Percentiles rank a stretch among this genome's conserved stretches.
These are phyloP conservation scores for Drosophila mimica DNA, from an alignment of 2,888 invertebrate species.

Conservation along the genomic window DNA sequence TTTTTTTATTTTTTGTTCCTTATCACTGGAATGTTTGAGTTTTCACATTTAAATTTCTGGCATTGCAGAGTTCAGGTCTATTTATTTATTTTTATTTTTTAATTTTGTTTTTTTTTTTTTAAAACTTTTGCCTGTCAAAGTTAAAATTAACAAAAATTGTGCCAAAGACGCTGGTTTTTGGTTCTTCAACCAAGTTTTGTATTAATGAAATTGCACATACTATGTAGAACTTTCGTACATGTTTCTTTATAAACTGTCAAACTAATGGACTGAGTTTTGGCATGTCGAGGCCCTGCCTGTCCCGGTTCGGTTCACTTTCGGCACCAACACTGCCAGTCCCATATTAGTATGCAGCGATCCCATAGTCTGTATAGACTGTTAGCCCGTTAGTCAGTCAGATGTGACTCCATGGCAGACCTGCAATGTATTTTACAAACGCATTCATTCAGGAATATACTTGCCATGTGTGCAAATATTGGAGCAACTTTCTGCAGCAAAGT, in stretches of 20 bases:
- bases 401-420: conserved; percentile 41
- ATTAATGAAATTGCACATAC: conserved; percentile 81
- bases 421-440: conserved; percentile 37
- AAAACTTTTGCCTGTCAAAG: conserved; percentile 49
- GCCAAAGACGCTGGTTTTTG: conserved; percentile 39
- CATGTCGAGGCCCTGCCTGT: conserved; percentile 61
- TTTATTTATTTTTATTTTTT: conserved; percentile 17
- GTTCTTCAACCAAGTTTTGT: conserved; percentile 72
- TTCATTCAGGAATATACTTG: conserved; percentile 27
- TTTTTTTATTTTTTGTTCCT: conserved; percentile 19
- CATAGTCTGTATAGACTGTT: conserved; percentile 22
- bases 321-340: conserved; percentile 17
- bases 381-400: conserved; percentile 36
- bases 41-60: conserved; percentile 78
- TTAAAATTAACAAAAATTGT: conserved; percentile 76
- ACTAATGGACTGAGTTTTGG: conserved; percentile 80
- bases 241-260: conserved; percentile 80
- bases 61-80: conserved; percentile 50
- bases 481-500: conserved; percentile 78
- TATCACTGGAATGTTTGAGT: conserved; percentile 76
- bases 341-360: conserved; percentile 10
- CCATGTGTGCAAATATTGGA: conserved; percentile 72
- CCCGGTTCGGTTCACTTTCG: conserved; percentile 28
- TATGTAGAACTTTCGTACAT: conserved; percentile 74
- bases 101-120: conserved; percentile 23